Conservation (phyloP, 2,888 invertebrate species). For the Latrodectus elegans region DNA sequence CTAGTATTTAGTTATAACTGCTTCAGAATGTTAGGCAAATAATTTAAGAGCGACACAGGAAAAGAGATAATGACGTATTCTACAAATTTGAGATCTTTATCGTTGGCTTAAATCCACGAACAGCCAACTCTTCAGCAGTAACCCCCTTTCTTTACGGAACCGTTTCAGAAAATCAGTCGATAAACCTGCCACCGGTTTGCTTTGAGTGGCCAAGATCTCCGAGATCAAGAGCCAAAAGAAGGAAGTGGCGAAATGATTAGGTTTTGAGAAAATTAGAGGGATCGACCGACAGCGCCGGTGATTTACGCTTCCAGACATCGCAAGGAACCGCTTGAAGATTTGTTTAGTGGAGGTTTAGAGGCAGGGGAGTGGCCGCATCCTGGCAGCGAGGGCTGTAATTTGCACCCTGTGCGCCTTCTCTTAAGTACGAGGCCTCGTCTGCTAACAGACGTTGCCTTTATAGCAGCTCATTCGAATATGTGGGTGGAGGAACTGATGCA, state of each 20-base stretch:
- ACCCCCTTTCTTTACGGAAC: neutral
- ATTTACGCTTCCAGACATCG: slow-evolving; percentile 22
- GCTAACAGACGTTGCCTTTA: neutral
- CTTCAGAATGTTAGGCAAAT: neutral
- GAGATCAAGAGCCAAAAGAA: neutral
- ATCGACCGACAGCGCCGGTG: slow-evolving; percentile 1
- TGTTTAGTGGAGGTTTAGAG: slow-evolving; percentile 3
- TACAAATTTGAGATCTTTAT: neutral
- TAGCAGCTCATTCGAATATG: no score
- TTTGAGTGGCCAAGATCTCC: neutral
- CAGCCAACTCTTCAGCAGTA: neutral
- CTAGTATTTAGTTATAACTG: neutral
- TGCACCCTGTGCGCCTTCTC: slow-evolving; percentile 14
- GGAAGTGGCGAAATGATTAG: slow-evolving; percentile 17
- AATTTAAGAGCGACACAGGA: neutral
- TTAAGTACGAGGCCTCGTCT: neutral
- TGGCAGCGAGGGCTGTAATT: slow-evolving; percentile 18
- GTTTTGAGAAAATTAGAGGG: slow-evolving; percentile 39
- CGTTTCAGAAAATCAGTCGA: neutral
- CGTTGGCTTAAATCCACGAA: neutral
- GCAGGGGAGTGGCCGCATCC: slow-evolving; percentile 3
- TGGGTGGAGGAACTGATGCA: neutral
- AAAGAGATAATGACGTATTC: neutral
- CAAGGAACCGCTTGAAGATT: slow-evolving; percentile 23
- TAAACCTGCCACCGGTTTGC: neutral